Conservation (phyloP, 2,113 vertebrate species). For the Cyanocitta stelleri region DNA sequence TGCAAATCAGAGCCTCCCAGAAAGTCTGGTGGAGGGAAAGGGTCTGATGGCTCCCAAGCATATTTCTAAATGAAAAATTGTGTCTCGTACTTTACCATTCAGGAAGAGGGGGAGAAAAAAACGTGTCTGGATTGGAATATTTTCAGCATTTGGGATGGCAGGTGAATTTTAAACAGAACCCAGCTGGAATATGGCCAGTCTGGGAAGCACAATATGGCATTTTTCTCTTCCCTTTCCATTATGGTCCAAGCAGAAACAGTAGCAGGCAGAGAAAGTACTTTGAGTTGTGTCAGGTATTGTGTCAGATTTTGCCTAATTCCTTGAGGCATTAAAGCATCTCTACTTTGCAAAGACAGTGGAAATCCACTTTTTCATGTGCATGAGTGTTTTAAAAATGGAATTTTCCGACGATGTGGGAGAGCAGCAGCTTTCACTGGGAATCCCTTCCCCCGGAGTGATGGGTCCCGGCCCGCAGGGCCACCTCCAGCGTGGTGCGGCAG, state of each 20-base stretch:
- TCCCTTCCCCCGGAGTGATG: fast-evolving
- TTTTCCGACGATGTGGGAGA: not conserved
- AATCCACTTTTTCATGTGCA: not conserved
- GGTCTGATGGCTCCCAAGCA: not conserved
- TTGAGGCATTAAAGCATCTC: not conserved
- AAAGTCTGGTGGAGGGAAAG: not conserved
- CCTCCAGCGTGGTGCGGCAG: fast-evolving
- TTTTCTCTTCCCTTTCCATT: not conserved
- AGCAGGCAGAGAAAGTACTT: not conserved
- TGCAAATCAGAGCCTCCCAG: not conserved
- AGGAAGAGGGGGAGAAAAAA: not conserved
- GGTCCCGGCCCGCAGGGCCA: not conserved
- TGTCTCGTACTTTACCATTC: not conserved
- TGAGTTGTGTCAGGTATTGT: not conserved
- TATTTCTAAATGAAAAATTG: not conserved
- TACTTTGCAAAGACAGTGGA: not conserved
- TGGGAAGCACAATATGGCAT: not conserved
- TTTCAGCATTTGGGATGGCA: not conserved
- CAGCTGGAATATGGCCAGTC: not conserved
- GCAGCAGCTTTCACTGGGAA: not conserved
- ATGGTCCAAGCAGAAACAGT: not conserved
- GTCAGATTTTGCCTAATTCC: not conserved
- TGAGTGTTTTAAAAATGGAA: fast-evolving
- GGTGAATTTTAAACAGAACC: not conserved
- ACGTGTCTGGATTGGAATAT: not conserved